These are phyloP conservation scores for Marmota monax DNA, from an alignment of 2,113 vertebrate genomes.

Conservation along the genomic window DNA sequence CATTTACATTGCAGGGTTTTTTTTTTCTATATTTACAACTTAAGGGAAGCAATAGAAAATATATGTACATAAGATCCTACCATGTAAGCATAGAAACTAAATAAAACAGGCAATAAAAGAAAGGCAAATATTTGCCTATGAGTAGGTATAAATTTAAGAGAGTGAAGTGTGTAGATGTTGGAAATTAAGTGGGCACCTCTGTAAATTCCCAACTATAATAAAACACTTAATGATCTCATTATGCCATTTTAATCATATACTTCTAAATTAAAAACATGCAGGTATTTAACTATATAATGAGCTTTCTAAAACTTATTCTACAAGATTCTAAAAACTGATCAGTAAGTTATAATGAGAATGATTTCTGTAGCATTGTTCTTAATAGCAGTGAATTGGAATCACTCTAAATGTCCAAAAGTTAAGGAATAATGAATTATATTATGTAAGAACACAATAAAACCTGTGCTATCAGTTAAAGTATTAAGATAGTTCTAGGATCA, in stretches of 20 bases:
- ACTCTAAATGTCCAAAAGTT: background rate
- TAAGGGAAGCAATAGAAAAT: constrained; percentile 23
- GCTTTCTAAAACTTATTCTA: background rate
- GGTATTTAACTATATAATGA: background rate
- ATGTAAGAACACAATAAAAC: background rate
- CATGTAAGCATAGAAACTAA: background rate
- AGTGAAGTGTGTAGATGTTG: background rate
- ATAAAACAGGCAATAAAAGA: constrained; percentile 18
- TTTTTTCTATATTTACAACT: background rate
- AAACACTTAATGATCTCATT: background rate
- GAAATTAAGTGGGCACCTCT: background rate
- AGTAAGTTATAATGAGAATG: background rate
- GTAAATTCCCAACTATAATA: background rate
- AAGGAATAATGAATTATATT: background rate
- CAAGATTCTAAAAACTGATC: background rate
- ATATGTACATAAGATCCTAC: background rate
- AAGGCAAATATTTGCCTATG: constrained; percentile 38
- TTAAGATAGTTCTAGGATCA: background rate
- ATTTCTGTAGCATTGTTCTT: background rate
- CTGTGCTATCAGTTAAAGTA: background rate
- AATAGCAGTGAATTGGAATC: background rate
- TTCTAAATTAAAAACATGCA: constrained; percentile 28
- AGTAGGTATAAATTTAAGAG: background rate
- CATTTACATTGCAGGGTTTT: background rate
- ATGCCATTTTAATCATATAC: background rate